Percentiles rank a stretch among this genome's conserved stretches.
phyloP scores from a whole-genome alignment of 2,888 invertebrate genomes.

The Sycophila texana region DNA sequence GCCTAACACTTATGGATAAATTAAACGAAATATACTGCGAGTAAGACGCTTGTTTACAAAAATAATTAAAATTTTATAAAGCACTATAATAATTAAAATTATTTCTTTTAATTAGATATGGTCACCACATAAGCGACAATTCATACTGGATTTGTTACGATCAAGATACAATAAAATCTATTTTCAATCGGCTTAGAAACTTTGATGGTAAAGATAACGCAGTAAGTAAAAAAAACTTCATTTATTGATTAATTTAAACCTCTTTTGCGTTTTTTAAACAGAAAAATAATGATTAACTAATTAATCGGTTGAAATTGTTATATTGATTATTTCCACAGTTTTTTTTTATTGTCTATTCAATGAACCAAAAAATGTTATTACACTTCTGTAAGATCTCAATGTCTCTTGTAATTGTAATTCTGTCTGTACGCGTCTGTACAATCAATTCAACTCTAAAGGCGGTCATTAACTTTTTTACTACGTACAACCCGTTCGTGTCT shows the following conservation, averaged over 20 bases:
- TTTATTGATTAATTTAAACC: slow-evolving; percentile 4
- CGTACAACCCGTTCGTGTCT: slow-evolving; percentile 1
- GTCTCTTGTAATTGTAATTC: background rate
- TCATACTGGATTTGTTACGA: slow-evolving; percentile 94
- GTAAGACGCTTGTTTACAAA: slow-evolving; percentile 71
- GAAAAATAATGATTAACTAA: too few relatives aligned
- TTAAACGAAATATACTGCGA: slow-evolving; percentile 86
- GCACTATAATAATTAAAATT: slow-evolving; percentile 10
- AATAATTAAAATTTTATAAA: background rate
- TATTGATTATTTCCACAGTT: too few relatives aligned
- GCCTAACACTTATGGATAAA: slow-evolving; percentile 79
- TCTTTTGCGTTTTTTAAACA: too few relatives aligned
- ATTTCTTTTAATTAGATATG: slow-evolving; percentile 80
- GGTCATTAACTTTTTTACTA: slow-evolving; percentile 19
- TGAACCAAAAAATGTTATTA: background rate
- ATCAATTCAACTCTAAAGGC: background rate
- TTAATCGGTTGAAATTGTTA: too few relatives aligned
- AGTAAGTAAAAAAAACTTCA: slow-evolving; percentile 75
- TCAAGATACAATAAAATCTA: slow-evolving; percentile 80
- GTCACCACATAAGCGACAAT: slow-evolving; percentile 91
- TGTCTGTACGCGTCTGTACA: background rate
- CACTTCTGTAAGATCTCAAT: background rate
- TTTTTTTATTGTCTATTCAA: too few relatives aligned
- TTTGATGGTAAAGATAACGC: slow-evolving; percentile 79
- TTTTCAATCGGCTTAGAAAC: slow-evolving; percentile 90